Evolutionary conservation across 2,113 vertebrate genomes (phyloP).

Genomic region (Holacanthus passer): DNA sequence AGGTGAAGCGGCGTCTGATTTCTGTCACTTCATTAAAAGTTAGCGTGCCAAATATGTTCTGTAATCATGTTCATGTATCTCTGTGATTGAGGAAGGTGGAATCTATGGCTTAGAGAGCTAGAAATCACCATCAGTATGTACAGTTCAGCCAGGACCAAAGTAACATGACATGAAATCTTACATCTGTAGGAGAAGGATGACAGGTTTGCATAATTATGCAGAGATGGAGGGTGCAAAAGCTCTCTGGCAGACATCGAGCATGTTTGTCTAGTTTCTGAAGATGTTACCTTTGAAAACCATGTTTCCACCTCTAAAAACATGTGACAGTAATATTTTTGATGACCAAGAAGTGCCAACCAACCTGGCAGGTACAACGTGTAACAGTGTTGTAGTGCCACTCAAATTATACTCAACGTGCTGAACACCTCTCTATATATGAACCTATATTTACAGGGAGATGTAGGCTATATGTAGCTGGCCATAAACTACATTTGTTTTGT

Average conservation of each 20-base stretch:
- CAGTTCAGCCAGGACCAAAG: constrained; percentile 8
- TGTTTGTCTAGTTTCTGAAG: not conserved
- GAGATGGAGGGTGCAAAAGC: not conserved
- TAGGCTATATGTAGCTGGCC: too few relatives aligned
- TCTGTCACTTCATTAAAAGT: not conserved
- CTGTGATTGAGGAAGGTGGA: not conserved
- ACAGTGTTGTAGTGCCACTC: not conserved
- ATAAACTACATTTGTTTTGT: too few relatives aligned
- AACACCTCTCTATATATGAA: too few relatives aligned
- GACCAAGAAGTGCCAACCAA: constrained; percentile 9
- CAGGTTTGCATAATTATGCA: constrained; percentile 12
- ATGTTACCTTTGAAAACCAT: not conserved
- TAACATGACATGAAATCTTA: not conserved
- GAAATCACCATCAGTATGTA: not conserved
- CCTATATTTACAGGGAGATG: too few relatives aligned
- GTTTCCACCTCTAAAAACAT: not conserved
- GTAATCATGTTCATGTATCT: not conserved
- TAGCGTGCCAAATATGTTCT: not conserved
- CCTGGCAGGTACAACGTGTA: constrained; percentile 5
- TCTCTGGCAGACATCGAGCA: not conserved
- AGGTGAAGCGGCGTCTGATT: not conserved
- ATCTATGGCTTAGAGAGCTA: constrained; percentile 6
- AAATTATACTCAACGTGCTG: too few relatives aligned
- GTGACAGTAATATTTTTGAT: not conserved
- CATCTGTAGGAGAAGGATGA: not conserved